phyloP scores from a whole-genome alignment of 2,888 invertebrate genomes.

The Acleris laterana region DNA sequence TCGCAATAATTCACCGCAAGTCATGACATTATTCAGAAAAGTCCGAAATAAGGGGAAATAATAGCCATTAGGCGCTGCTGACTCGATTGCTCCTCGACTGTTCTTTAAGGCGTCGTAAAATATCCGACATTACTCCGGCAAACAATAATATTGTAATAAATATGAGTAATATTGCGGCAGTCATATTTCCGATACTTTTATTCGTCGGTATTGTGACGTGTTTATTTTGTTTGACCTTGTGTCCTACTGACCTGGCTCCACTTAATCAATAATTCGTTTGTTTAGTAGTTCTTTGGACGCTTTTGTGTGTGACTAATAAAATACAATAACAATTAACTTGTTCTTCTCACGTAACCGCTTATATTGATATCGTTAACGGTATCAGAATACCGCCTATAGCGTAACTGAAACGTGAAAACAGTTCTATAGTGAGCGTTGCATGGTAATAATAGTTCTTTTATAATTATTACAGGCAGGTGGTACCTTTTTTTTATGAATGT shows the following conservation, averaged over 20 bases:
- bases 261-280: not conserved
- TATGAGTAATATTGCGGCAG: constrained; percentile 19
- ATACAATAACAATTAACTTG: too few species aligned
- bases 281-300: not conserved
- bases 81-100: constrained; percentile 31
- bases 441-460: too few species aligned
- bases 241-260: not conserved
- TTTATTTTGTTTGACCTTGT: constrained; percentile 3
- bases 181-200: constrained; percentile 11
- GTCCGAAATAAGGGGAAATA: constrained; percentile 30
- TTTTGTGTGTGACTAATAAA: too few species aligned
- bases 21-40: constrained; percentile 36
- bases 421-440: too few species aligned
- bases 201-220: constrained; percentile 1
- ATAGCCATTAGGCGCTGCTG: constrained; percentile 32
- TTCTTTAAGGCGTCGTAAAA: constrained; percentile 35
- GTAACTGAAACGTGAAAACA: too few species aligned
- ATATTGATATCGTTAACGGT: too few species aligned
- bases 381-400: too few species aligned
- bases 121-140: constrained; percentile 21
- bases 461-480: too few species aligned
- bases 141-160: constrained; percentile 32
- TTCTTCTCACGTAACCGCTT: too few species aligned
- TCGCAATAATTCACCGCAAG: constrained; percentile 33
- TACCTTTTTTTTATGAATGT: too few species aligned